Base-by-base conservation (phyloP, 2,113 vertebrate genomes). In the Cinclus mexicanus region DNA sequence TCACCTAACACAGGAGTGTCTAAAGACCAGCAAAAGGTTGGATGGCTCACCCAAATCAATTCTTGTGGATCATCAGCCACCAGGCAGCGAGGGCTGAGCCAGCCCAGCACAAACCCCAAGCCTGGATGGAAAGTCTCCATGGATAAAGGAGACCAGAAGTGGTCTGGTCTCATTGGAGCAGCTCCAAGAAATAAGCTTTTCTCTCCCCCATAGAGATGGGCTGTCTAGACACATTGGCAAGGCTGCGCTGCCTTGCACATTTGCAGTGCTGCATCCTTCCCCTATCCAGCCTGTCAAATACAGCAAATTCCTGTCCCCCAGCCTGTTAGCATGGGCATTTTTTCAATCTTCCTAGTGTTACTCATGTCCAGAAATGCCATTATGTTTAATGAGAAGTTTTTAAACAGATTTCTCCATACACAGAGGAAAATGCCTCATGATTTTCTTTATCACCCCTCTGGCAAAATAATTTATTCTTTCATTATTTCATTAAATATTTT, bases 211-310 rank as follows among this genome's bases (percentile, higher is more conserved):
- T 59, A 72, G 95, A 93, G 90, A 90, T 90, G 95, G 76, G 72
- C 92, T 91, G 93, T 97, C 96, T 96, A 96, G 96, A 97, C 95
- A 72, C 86, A 39, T 79, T 96, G 94, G 96, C 95, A 96, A 83
- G 67, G 90, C 83, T 3, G 4, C 0, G 20, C 78, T 88, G 82
- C 68, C 4, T 37, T 37, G 35, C 35, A 12, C 61, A 39, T 41
- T 80, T 87, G 85, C 87, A 67, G 84, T 3, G 87, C 93, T 93
- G 94, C 93, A 86, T 86, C 91, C 79, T 87, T 91, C 87, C 88
- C 67, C 71, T 70, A 79, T 23, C 89, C 76, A 83, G 82, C 56
- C 75, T 86, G 56, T 90, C 85, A 86, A 81, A 87, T n/a, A 79
- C 69, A 87, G 71, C 60, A 57, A 87, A 89, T 87, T 96, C 90